Conservation (phyloP, 1,140 invertebrate species). For the Doryteuthis pealeii region DNA sequence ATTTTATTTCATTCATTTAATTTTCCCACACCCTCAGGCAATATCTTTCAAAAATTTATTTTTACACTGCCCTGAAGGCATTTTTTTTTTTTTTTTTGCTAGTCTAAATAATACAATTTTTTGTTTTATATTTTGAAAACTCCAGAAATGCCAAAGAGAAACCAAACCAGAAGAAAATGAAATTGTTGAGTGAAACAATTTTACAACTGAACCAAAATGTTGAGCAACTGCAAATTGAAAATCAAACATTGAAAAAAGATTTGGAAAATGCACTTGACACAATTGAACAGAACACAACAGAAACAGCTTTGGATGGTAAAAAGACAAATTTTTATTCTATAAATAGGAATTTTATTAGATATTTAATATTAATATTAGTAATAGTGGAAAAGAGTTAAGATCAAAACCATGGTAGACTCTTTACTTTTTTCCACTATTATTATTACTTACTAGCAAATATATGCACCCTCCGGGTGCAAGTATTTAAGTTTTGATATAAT, state of each 20-base stretch:
- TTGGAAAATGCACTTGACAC: constrained; percentile 46
- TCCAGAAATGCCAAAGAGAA: neutral
- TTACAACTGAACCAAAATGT: constrained; percentile 52
- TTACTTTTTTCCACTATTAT: too few relatives aligned
- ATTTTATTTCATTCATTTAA: too few relatives aligned
- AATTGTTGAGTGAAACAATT: constrained; percentile 56
- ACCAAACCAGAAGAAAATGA: constrained; percentile 35
- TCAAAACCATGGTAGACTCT: too few relatives aligned
- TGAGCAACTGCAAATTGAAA: constrained; percentile 50
- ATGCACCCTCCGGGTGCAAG: too few relatives aligned
- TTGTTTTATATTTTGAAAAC: neutral
- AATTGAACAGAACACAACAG: constrained; percentile 10
- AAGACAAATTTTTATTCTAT: too few relatives aligned
- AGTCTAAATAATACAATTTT: neutral
- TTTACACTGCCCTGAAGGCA: too few relatives aligned
- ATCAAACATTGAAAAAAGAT: constrained; percentile 54
- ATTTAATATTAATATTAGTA: neutral
- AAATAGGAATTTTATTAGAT: neutral
- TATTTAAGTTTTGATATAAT: too few relatives aligned
- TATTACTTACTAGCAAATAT: too few relatives aligned
- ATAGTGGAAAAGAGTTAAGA: neutral
- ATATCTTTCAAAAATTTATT: too few relatives aligned
- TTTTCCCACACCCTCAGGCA: too few relatives aligned
- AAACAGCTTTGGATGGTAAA: constrained; percentile 9
- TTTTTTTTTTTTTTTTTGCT: neutral